Evolutionary conservation across 2,888 invertebrate species (phyloP), one percentile per base, ranked within the genome.

Genomic region (Andrena camellia): DNA sequence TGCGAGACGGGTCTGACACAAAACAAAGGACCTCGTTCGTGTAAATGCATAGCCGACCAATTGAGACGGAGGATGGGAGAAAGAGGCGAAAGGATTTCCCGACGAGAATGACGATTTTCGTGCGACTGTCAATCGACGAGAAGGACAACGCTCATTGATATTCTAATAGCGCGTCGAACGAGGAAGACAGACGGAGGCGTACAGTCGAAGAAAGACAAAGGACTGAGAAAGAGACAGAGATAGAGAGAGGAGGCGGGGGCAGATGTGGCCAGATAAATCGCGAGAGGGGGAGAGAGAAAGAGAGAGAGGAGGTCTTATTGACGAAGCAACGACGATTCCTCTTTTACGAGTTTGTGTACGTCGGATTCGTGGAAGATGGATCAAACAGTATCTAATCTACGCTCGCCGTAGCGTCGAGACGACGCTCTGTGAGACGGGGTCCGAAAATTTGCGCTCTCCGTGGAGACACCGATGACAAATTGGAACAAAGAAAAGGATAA

Each of bases 131-230:
- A 33, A 54, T 50, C 66, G 59, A 20, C 50, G 73, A 4, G 78
- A 68, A 54, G 42, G 75, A 74, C 75, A 72, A 73, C 62, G 75
- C 85, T 87, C 80, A 83, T 86, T 85, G 80, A 84, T 83, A 84
- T 86, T 86, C 79, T 76, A 73, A 74, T 80, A 64, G 75, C 80
- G 60, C 77, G 72, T 66, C 71, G 77, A 70, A 59, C 50, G 42
- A 26, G 48, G 52, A 57, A 63, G 50, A 57, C 42, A 67, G 66
- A 78, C 31, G 66, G 29, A 64, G 75, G 31, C 13, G 52, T 63
- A 52, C 23, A 52, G 35, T 7, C 42, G 13, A 10, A 54, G n/a
- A 13, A 48, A 33, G 35, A 52, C 20, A 60, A 23, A 52, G 23
- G 48, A 8, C 13, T 10, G 64, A 23, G n/a, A 33, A 0, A 23